Evolutionary conservation across 2,797 vertebrate genomes (phyloP), one percentile per base, ranked within the genome.

Genomic region (Cuculus canorus): DNA sequence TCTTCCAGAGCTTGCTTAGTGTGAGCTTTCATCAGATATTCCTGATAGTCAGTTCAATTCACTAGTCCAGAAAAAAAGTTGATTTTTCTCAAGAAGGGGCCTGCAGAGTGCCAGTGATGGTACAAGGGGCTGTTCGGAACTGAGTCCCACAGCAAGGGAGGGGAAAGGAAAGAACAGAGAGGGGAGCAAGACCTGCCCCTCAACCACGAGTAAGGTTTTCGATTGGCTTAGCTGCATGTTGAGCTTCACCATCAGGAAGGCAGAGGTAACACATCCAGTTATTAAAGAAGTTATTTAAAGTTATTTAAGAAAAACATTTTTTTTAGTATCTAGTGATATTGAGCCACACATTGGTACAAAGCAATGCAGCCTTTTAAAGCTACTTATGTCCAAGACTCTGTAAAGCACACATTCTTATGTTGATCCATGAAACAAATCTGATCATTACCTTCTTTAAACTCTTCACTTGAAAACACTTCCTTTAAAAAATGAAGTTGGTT

Each of bases 381-480:
- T 80, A 27, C 18, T 89, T 87, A 39, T 7, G 23, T 71, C 64
- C 23, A 64, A 89, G 64, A 68, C 9, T 70, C 27, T 39, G 50
- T 69, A 65, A 78, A 72, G 43, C 50, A n/a, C 18, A 30, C 14
- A 17, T 64, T 69, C 53, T 87, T 85, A 8, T 5, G 8, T 63
- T 88, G 57, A 85, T 80, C 60, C 16, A 7, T 53, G 54, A 72
- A 88, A 63, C 10, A 37, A n/a, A 39, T 60, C 89, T 69, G 72
- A 69, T 61, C 30, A 21, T 82, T 88, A 65, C 47, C 17, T 17
- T 66, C 37, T 82, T 63, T 56, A 73, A 82, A 84, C 47, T 78
- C 22, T 82, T 92, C 81, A 72, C 53, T 92, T 81, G 73, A 95
- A 97, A 94, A 69, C 52, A 5, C 43, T 70, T 65, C 52, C 78